Percentiles rank a stretch among this genome's conserved stretches.
phyloP scores from a whole-genome alignment of 1,140 invertebrate genomes.

The Eupeodes corollae region DNA sequence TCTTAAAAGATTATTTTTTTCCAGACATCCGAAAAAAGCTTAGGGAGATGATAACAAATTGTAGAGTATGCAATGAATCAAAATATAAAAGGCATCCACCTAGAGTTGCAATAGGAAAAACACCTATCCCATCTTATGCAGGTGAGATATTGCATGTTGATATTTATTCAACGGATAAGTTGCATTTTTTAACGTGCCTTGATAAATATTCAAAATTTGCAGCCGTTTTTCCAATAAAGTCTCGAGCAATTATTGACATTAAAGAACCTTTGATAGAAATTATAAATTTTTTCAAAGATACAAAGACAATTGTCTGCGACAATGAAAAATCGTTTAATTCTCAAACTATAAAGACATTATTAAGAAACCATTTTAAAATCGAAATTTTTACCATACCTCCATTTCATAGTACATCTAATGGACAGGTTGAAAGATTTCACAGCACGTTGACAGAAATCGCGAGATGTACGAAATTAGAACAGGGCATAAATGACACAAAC shows the following conservation, averaged over 20 bases:
- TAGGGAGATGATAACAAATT: not conserved
- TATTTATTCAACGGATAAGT: too few species aligned
- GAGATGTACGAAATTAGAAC: constrained; percentile 11
- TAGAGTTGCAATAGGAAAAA: constrained; percentile 7
- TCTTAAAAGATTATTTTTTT: too few species aligned
- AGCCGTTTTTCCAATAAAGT: constrained; percentile 9
- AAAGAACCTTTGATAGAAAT: constrained; percentile 6
- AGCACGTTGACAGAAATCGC: constrained; percentile 9
- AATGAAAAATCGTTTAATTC: too few species aligned
- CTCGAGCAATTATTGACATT: constrained; percentile 7
- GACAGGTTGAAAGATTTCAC: constrained; percentile 11
- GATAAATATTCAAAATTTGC: constrained; percentile 10
- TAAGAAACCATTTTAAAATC: constrained; percentile 1
- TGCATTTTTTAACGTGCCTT: too few species aligned
- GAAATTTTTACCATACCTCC: constrained; percentile 4
- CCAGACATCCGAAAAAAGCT: not conserved
- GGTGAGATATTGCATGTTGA: too few species aligned
- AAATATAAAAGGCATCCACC: constrained; percentile 12
- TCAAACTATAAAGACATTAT: too few species aligned
- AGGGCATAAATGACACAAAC: constrained; percentile 6
- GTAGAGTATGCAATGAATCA: not conserved
- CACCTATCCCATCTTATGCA: constrained; percentile 9
- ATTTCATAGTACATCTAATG: too few species aligned
- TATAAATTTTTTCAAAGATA: constrained; percentile 9
- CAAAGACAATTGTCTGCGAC: too few species aligned